Base-by-base conservation (phyloP, 2,113 vertebrate genomes). In the Lota lota region DNA sequence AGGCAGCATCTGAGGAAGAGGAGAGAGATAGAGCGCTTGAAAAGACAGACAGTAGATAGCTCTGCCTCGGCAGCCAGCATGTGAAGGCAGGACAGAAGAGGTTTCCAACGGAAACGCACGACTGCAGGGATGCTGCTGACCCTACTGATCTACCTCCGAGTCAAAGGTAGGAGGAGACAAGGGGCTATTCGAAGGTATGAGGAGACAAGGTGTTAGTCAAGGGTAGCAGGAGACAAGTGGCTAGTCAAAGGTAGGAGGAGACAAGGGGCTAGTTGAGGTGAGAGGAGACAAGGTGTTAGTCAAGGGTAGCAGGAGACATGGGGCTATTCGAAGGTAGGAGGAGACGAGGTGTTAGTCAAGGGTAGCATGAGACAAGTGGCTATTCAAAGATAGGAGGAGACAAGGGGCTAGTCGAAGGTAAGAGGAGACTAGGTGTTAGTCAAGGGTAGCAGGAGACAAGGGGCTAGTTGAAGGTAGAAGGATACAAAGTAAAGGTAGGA, bases 41-140 rank as follows among this genome's bases (percentile, higher is more conserved):
- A 58, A 17, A 56, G 24, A 60, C 68, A 33, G 17, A 33, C 2
- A 11, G 70, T 68, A 16, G 1, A 72, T 67, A 22, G 22, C 61
- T 28, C 66, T 60, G 54, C 11, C 76, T 76, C 50, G 66, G 24
- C 22, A 64, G 65, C 40, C 53, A 28, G 50, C 22, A 66, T 75
- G 69, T 78, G 64, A 64, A 68, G 69, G 72, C n/a, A 66, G 66
- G 40, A 20, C 70, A 66, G 70, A 47, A 72, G 64, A 14, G 66
- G 69, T 28, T n/a, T 21, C 22, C 8, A 18, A 20, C 5, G 33
- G 3, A 22, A 21, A 18, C 61, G 21, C 66, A 47, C 22, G 22
- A 67, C 69, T 22, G 69, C 74, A 85, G 87, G 72, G 84, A 92
- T 92, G 91, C 87, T 92, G 70, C 85, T 92, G 72, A 89, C 88